These are phyloP conservation scores for Nanger granti DNA, from an alignment of 2,113 vertebrate species.

Conservation along the genomic window DNA sequence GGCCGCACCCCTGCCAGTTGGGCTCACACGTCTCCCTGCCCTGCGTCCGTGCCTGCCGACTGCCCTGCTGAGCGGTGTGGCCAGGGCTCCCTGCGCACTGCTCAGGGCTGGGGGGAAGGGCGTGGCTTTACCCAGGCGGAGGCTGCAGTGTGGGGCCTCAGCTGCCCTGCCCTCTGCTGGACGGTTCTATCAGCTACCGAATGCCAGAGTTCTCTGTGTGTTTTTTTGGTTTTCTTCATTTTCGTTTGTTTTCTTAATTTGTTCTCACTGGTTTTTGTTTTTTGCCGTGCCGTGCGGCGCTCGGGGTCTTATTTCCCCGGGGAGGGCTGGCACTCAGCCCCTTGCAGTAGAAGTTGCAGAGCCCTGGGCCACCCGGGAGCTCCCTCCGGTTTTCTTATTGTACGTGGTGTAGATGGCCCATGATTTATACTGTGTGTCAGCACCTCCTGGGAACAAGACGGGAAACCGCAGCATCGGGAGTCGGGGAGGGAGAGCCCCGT, in stretches of 20 bases:
- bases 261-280: neutral
- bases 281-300: neutral
- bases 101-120: neutral
- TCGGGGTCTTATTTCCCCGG: neutral
- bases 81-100: neutral
- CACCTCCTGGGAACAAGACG: neutral
- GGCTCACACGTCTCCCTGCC: neutral
- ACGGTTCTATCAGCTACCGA: neutral
- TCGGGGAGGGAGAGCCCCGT: fast-evolving
- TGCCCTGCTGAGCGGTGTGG: neutral
- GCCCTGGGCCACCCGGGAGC: neutral
- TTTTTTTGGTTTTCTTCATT: neutral
- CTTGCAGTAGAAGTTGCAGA: neutral
- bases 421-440: neutral
- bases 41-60: neutral
- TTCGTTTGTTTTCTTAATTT: neutral
- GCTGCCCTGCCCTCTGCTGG: neutral
- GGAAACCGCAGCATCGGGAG: neutral
- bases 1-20: neutral
- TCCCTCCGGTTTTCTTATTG: neutral
- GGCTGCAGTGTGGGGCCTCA: neutral
- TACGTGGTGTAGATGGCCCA: too few species aligned
- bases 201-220: too few species aligned
- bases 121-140: fast-evolving
- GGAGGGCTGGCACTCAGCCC: neutral